Percentiles rank a stretch among this genome's conserved stretches.
Evolutionary conservation across 1,140 invertebrate genomes (phyloP).

Genomic region (Drosophila sucinea): DNA sequence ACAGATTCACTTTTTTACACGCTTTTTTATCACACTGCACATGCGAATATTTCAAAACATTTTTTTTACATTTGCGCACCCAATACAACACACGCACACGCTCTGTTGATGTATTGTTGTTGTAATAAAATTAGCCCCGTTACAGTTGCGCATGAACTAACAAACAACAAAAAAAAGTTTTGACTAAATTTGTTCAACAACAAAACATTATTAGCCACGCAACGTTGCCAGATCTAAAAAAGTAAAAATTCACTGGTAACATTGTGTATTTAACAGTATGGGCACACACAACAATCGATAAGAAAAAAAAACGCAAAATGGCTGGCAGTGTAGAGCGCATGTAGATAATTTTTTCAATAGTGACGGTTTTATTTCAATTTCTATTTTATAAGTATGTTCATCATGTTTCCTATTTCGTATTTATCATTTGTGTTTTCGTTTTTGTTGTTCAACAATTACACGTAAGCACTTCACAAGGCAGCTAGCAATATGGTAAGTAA

Average conservation of each 20-base stretch:
- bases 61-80: slow-evolving; percentile 10
- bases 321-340: not conserved
- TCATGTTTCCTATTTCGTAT: not conserved
- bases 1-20: slow-evolving; percentile 8
- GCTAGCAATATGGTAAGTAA: slow-evolving; percentile 7
- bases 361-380: not conserved
- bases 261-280: not conserved
- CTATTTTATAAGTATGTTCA: not conserved
- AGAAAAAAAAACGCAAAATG: not conserved
- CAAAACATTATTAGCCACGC: not conserved
- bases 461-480: slow-evolving; percentile 13
- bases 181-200: slow-evolving; percentile 2
- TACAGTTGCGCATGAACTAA: slow-evolving; percentile 12
- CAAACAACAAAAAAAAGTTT: slow-evolving; percentile 2
- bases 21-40: slow-evolving; percentile 12
- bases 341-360: not conserved
- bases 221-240: not conserved
- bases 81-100: slow-evolving; percentile 2
- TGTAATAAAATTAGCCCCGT: not conserved
- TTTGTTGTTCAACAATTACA: slow-evolving; percentile 9
- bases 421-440: not conserved
- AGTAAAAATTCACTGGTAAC: not conserved
- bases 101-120: not conserved
- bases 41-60: slow-evolving; percentile 14
- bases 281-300: not conserved